Evolutionary conservation across 2,888 invertebrate genomes (phyloP), one percentile per base, ranked within the genome.

Genomic region (Cantharis rufa): DNA sequence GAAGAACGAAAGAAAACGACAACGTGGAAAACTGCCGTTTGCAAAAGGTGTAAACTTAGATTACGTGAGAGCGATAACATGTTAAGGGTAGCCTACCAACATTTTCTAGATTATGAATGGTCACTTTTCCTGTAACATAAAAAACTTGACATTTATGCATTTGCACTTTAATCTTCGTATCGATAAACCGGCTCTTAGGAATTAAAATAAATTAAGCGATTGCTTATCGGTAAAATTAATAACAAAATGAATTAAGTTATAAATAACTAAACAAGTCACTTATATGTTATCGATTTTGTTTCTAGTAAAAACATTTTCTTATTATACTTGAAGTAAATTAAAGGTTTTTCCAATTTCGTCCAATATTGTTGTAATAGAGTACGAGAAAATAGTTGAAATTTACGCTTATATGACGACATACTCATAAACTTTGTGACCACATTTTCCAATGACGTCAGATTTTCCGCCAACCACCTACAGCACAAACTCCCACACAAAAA

Each of bases 381-480:
- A 63, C 18, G 16, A 63, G 63, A 63, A 63, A 48, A 63, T 63
- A 21, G 63, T 15, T n/a, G 27, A 63, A 71, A 27, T 69, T 71
- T 72, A 72, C 72, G 72, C 15, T 18, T 15, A 72, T 68, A 28
- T 72, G 72, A 72, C 72, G 72, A 72, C 72, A 72, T 71, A 63
- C 16, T 61, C n/a, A 18, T 16, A 72, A 32, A 66, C 16, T 21
- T 64, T 66, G 24, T 72, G 63, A 68, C 72, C 21, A 15, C 68
- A 48, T 48, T 71, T 15, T 68, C 13, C 48, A 61, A 28, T 48
- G 32, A 72, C 72, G 72, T 72, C 72, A 72, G 11, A 68, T 61
- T 68, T 71, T 28, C 62, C 27, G 13, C 27, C 62, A 28, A 15
- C 62, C 27, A 24, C 71, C 62, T 28, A 62, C 71, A 62, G 9